Evolutionary conservation across 2,113 vertebrate genomes (phyloP).

Genomic region (Poicephalus gulielmi): DNA sequence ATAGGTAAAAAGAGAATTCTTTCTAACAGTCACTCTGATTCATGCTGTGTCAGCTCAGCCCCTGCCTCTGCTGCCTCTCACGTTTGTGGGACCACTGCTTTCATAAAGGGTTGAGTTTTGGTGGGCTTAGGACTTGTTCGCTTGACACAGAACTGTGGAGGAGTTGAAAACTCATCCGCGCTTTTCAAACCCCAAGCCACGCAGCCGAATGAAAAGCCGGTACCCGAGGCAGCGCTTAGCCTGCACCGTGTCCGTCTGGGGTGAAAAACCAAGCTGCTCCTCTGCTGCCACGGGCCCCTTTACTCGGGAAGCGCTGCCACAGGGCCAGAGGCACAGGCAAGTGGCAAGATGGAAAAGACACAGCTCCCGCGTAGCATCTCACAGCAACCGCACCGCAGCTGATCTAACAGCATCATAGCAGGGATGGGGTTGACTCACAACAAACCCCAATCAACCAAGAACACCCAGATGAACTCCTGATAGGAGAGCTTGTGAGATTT

Average conservation of each 20-base stretch:
- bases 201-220: neutral
- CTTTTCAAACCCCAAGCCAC: neutral
- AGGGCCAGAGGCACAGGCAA: neutral
- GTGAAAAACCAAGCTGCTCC: neutral
- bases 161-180: conserved; percentile 6
- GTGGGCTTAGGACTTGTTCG: conserved; percentile 24
- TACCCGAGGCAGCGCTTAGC: fast-evolving
- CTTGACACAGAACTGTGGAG: neutral
- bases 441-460: neutral
- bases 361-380: fast-evolving
- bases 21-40: fast-evolving
- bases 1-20: fast-evolving
- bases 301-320: neutral
- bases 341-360: neutral
- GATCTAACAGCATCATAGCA: fast-evolving
- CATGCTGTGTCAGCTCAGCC: neutral
- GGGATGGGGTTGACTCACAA: neutral
- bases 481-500: neutral
- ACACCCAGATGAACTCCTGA: neutral
- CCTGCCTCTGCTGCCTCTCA: neutral
- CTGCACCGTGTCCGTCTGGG: neutral
- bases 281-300: neutral
- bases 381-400: neutral
- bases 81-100: neutral
- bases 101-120: neutral